phyloP scores from a whole-genome alignment of 2,113 vertebrate species.

The Strigops habroptila region DNA sequence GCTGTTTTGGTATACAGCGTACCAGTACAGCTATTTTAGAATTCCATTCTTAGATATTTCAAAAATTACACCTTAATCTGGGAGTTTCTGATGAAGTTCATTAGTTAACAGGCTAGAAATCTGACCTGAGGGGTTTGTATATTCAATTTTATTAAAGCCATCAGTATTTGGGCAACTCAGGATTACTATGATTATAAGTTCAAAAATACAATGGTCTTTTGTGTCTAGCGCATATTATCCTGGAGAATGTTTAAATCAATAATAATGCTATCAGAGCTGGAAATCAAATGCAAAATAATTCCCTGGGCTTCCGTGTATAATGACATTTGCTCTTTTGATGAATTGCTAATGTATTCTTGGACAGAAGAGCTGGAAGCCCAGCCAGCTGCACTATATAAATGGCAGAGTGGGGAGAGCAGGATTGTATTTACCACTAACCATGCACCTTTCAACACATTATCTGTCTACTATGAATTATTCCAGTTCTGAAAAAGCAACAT shows the following conservation, averaged over 20 bases:
- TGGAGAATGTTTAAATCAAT: conserved; percentile 82
- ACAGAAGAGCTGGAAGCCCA: conserved; percentile 46
- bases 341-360: conserved; percentile 80
- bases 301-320: conserved; percentile 71
- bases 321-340: conserved; percentile 80
- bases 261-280: conserved; percentile 81
- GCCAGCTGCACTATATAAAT: conserved; percentile 6
- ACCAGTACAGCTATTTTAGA: background rate
- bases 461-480: background rate
- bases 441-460: background rate
- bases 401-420: background rate
- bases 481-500: background rate
- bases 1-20: background rate
- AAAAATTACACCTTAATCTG: background rate
- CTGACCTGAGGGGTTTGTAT: conserved; percentile 3
- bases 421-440: conserved; percentile 1
- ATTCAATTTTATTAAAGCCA: conserved; percentile 41
- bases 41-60: background rate
- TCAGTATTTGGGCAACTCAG: conserved; percentile 66
- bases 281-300: conserved; percentile 86
- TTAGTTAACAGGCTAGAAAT: conserved; percentile 24
- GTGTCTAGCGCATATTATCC: conserved; percentile 71
- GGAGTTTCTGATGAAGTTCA: conserved; percentile 36
- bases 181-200: conserved; percentile 81
- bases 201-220: conserved; percentile 78